A percentile compares a stretch with the other conserved stretches of the same genome.
Conservation (phyloP, 2,113 vertebrate species). For the Antigone vipio region DNA sequence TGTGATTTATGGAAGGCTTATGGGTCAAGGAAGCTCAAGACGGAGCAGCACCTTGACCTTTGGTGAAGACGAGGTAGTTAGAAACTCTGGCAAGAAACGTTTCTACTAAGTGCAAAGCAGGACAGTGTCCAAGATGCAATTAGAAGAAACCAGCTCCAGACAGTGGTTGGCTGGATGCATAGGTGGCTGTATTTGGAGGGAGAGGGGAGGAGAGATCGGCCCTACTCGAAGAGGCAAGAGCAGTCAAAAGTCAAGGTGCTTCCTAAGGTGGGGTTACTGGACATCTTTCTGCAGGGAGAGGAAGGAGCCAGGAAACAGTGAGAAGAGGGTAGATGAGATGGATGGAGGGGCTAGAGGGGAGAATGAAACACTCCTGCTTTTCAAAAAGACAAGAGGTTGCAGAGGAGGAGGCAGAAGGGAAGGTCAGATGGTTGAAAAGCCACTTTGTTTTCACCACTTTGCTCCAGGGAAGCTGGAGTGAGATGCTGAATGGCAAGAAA, state of each 20-base stretch:
- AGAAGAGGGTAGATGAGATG: neutral
- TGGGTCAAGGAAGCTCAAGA: neutral
- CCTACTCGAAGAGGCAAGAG: neutral
- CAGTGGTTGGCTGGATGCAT: neutral
- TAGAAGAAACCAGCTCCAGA: neutral
- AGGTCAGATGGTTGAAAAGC: neutral
- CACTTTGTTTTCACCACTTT: neutral
- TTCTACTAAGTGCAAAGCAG: neutral
- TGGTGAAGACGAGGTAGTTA: rapidly evolving
- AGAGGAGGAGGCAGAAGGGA: neutral
- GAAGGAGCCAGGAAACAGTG: neutral
- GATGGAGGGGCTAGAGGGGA: neutral
- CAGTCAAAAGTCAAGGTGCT: neutral
- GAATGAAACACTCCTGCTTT: neutral
- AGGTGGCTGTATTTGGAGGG: too few species aligned
- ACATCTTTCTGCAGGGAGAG: neutral
- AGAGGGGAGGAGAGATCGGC: neutral
- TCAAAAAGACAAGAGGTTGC: neutral
- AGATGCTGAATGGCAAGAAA: neutral
- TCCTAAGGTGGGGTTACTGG: neutral
- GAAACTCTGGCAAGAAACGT: neutral
- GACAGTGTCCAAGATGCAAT: neutral
- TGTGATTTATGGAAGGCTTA: neutral
- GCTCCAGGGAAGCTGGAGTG: neutral
- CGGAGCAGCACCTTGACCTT: rapidly evolving